A percentile compares a stretch with the other conserved stretches of the same genome.
phyloP scores from a whole-genome alignment of 2,888 invertebrate genomes.

The Bibio marci region DNA sequence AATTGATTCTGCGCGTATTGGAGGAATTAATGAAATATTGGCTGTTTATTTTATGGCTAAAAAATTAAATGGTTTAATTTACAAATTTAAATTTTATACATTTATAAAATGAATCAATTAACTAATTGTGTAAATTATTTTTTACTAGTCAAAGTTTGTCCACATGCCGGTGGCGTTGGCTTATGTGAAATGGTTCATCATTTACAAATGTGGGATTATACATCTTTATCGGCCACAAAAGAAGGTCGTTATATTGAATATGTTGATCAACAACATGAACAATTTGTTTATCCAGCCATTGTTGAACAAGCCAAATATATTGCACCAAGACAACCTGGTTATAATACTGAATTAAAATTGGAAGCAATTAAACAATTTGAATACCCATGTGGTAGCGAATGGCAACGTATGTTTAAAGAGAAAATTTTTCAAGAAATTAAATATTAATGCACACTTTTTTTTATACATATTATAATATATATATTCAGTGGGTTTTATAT shows the following conservation, averaged over 20 bases:
- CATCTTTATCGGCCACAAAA: conserved; percentile 50
- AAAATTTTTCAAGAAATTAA: conserved; percentile 29
- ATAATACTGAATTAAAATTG: conserved; percentile 61
- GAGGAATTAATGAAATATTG: conserved; percentile 75
- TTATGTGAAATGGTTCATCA: conserved; percentile 90
- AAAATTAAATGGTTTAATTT: conserved; percentile 50
- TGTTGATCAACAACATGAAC: conserved; percentile 80
- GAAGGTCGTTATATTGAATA: conserved; percentile 65
- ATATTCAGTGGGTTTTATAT: no score
- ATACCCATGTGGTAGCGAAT: conserved; percentile 64
- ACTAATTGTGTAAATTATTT: background rate
- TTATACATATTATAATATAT: no score
- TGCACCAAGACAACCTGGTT: conserved; percentile 60
- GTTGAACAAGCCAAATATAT: conserved; percentile 55
- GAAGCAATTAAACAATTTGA: conserved; percentile 48
- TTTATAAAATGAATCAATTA: background rate
- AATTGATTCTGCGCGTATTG: conserved; percentile 76
- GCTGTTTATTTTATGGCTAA: conserved; percentile 79
- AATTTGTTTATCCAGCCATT: conserved; percentile 57
- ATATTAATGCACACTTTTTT: no score
- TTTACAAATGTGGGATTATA: conserved; percentile 75
- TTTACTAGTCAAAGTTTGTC: conserved; percentile 67
- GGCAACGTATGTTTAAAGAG: conserved; percentile 48
- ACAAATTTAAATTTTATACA: background rate
- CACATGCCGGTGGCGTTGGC: conserved; percentile 89